Evolutionary conservation across 2,113 vertebrate genomes (phyloP), one percentile per base, ranked within the genome.

Genomic region (Clarias batrachus): DNA sequence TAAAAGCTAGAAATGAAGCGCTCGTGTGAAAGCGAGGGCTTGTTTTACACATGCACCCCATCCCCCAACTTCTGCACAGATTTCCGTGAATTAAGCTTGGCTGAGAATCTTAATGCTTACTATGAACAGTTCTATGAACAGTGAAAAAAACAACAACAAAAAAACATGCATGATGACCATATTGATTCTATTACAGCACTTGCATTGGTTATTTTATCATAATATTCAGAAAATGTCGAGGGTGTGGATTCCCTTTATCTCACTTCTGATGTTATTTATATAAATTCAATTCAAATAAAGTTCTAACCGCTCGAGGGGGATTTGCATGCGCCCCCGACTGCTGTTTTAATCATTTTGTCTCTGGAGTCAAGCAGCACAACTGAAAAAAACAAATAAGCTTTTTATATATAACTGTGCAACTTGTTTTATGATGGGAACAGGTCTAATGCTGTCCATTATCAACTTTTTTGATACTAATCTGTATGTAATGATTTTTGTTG

Each of bases 221-320:
- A 16, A 54, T 60, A 70, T 37, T 48, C 37, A 68, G 23, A 48
- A 71, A 70, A 80, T 21, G 8, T 68, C 30, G 41, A 62, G 13
- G 13, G 63, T 57, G 80, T 70, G 48, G 68, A 57, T 33, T 27
- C 73, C 41, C 48, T 30, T 12, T 16, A 63, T 16, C 48, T 48
- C 21, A 25, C 7, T 48, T 48, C 21, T 21, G 17, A 30, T 85
- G 14, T 48, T 85, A 85, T 76, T 33, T 59, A 63, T 82, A 63
- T 63, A 59, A 63, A 16, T 74, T 74, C n/a, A 63, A 86, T 86
- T 86, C 85, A 86, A 86, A 86, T 82, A 54, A 86, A 60, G 66
- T 71, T 86, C n/a, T 82, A 74, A 82, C 85, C 54, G 79, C 41
- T 86, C 19, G 9, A 17, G 54, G 13, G 54, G 57, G 77, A 86